Base-by-base conservation (phyloP, 1,140 invertebrate species). In the Melitaea cinxia region DNA sequence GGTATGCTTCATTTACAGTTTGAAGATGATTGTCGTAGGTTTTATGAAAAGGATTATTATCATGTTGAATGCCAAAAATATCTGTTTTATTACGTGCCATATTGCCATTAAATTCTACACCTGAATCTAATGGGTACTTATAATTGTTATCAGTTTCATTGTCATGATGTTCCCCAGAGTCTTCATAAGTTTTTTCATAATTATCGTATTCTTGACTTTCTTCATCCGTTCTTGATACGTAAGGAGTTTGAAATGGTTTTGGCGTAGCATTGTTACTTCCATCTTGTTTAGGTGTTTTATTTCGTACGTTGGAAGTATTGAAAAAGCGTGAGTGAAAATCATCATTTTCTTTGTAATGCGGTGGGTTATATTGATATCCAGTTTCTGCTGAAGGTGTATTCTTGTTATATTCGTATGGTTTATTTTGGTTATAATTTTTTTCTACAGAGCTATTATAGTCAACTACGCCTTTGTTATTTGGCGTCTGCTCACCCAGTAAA, bases 311-410 rank as follows among this genome's bases (percentile, higher is more conserved):
- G 14, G 10, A 15, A 15, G 30, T 50, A 12, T 47, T 54, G 7
- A 47, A 52, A 50, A 65, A 65, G 30, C 54, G 52, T 3, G 21
- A 12, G 19, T 54, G 62, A 23, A 65, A 65, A 52, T 37, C 5
- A 7, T 65, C 30, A 19, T 17, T 15, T 1, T 17, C 39, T 64
- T 0, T n/a, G 35, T 30, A 55, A 54, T 60, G 15, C 5, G 72
- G 61, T 17, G 14, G 2, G 39, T 49, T 58, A 62, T 68, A 70
- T n/a, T 67, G 42, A 42, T 68, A 70, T 4, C 65, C 68, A n/a
- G 17, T 26, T 26, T 42, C 7, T 12, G 19, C 10, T 17, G 10
- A 21, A 17, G 17, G 12, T 9, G 19, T 9, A 6, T 45, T 21
- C 2, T 7, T n/a, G 10, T 12, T 17, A 17, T 21, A 23, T 12